Base-by-base conservation (phyloP, 2,113 vertebrate genomes). In the Climacteris rufus region DNA sequence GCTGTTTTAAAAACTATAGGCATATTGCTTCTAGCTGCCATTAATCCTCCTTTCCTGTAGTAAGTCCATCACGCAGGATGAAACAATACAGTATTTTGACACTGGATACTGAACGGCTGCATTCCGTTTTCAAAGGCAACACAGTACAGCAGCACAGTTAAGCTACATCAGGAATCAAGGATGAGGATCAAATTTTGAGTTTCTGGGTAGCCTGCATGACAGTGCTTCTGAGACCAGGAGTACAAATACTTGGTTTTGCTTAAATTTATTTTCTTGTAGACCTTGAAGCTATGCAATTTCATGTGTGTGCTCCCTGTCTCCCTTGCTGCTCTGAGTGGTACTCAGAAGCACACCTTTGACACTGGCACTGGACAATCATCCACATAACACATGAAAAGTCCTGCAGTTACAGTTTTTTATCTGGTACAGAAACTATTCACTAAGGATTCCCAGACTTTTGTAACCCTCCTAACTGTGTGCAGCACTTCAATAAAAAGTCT, bases 21-120 rank as follows among this genome's bases (percentile, higher is more conserved):
- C 54, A 77, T 80, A 90, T 74, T 92, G 49, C 49, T 80, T 94
- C 85, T 92, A 95, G 80, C 50, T 94, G 83, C 68, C 52, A 31
- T 35, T 93, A 90, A 93, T 61, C 79, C 59, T 90, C 15, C 76
- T 90, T 80, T 91, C 85, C 50, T 87, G 30, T 37, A 64, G 35
- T 44, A 81, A 92, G 60, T 35, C 69, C 83, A 92, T 61, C 37
- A 59, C 83, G 44, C 49, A 81, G 60, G 31, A 66, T 70, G 86
- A 93, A 92, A 90, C 54, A 87, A 89, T 72, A 78, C 21, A 83
- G 52, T 70, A 66, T 93, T 92, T 83, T 90, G 50, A 96, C 45
- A 83, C 25, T 45, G 56, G 47, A 93, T 57, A 83, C 33, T 68
- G 47, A 89, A 92, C 86, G 90, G 76, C 76, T 95, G 80, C 64